Evolutionary conservation across 1,140 invertebrate species (phyloP).

Genomic region (Holotrichia oblita): DNA sequence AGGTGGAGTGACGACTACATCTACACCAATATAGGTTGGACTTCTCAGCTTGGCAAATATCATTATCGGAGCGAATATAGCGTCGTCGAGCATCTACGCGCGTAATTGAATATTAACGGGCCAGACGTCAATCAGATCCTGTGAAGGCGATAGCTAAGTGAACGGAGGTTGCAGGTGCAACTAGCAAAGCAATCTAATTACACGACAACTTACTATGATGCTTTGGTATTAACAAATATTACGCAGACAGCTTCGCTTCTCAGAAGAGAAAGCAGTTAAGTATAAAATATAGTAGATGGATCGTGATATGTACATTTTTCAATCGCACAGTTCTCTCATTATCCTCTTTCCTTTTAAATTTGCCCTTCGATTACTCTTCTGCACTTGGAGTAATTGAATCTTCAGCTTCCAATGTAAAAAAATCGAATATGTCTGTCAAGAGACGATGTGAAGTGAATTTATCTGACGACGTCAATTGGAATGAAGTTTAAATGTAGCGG

Average conservation of each 20-base stretch:
- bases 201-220: neutral
- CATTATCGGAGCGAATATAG: conserved; percentile 25
- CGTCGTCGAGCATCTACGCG: conserved; percentile 5
- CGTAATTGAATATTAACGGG: conserved; percentile 30
- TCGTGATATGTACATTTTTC: neutral
- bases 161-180: conserved; percentile 25
- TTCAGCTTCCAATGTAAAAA: neutral
- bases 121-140: conserved; percentile 9
- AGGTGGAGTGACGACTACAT: neutral
- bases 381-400: conserved; percentile 15
- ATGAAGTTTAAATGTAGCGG: neutral
- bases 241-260: neutral
- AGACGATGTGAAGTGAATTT: neutral
- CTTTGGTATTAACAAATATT: neutral
- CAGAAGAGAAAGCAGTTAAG: neutral
- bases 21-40: neutral
- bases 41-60: neutral
- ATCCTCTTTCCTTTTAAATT: conserved; percentile 3
- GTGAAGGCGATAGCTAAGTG: conserved; percentile 18
- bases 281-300: neutral
- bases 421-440: neutral
- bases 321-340: neutral
- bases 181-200: conserved; percentile 26
- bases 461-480: neutral
- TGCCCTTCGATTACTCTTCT: neutral